Conservation (phyloP, 2,888 invertebrate species). For the Himalopsyche anomala region DNA sequence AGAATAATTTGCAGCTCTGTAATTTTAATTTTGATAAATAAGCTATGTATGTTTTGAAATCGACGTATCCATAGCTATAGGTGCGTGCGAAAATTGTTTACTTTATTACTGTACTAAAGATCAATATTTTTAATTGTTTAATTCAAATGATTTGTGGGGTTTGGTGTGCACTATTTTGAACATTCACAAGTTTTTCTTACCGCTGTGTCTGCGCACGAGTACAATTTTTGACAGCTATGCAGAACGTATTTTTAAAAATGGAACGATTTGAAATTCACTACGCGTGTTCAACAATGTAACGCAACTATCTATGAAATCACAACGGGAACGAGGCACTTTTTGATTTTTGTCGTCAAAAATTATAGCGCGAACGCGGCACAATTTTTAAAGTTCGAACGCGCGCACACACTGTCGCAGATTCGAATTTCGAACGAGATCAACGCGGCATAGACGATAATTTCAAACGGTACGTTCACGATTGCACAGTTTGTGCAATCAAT, state of each 20-base stretch:
- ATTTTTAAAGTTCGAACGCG: conserved; percentile 29
- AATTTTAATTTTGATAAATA: too few species aligned
- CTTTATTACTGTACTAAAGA: too few species aligned
- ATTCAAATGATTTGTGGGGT: too few species aligned
- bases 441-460: conserved; percentile 5
- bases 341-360: neutral
- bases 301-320: conserved; percentile 38
- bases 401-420: conserved; percentile 9
- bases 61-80: too few species aligned
- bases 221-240: conserved; percentile 13
- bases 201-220: neutral
- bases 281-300: conserved; percentile 18
- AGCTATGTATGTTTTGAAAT: too few species aligned
- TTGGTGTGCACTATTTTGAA: too few species aligned
- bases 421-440: conserved; percentile 9
- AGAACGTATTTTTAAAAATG: neutral
- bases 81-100: too few species aligned
- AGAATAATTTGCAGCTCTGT: too few species aligned
- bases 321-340: conserved; percentile 41
- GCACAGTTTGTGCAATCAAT: neutral
- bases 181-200: neutral
- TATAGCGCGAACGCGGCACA: conserved; percentile 43
- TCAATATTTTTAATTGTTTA: too few species aligned
- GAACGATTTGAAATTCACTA: conserved; percentile 15
- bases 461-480: neutral